phyloP scores from a whole-genome alignment of 2,888 invertebrate genomes.

The Strigamia transsilvanica region DNA sequence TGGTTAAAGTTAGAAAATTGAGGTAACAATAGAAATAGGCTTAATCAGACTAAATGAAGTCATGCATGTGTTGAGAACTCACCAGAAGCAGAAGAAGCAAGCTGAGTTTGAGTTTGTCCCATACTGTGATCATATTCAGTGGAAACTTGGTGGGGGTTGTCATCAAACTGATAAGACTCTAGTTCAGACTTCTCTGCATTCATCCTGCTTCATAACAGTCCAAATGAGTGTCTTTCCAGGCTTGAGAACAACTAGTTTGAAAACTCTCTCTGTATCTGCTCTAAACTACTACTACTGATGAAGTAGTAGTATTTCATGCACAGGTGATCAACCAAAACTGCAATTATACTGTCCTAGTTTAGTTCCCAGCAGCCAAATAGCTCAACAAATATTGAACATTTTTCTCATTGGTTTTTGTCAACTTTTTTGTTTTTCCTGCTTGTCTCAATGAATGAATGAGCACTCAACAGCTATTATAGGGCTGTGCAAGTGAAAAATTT shows the following conservation, averaged over 20 bases:
- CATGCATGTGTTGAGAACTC: not conserved
- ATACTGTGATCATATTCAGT: constrained; percentile 11
- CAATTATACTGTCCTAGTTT: constrained; percentile 25
- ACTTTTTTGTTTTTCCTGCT: not conserved
- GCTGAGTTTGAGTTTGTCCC: constrained; percentile 21
- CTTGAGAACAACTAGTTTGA: not conserved
- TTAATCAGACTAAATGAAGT: too few species aligned
- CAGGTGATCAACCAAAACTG: constrained; percentile 34
- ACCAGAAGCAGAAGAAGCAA: constrained; percentile 13
- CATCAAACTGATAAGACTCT: not conserved
- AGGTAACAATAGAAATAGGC: too few species aligned
- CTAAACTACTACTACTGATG: constrained; percentile 2
- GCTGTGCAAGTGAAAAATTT: not conserved
- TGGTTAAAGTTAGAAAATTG: too few species aligned
- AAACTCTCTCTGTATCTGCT: constrained; percentile 12
- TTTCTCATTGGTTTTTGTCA: constrained; percentile 23
- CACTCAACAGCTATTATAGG: constrained; percentile 13
- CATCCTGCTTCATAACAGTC: not conserved
- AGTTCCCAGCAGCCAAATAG: constrained; percentile 8
- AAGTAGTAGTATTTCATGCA: constrained; percentile 35
- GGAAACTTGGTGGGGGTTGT: constrained; percentile 1
- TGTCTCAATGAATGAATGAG: constrained; percentile 19
- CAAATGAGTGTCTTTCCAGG: not conserved
- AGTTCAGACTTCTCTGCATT: constrained; percentile 23
- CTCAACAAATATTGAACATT: constrained; percentile 5